Base-by-base conservation (phyloP, 2,797 vertebrate species). In the Parauchenoglanis punctatus region DNA sequence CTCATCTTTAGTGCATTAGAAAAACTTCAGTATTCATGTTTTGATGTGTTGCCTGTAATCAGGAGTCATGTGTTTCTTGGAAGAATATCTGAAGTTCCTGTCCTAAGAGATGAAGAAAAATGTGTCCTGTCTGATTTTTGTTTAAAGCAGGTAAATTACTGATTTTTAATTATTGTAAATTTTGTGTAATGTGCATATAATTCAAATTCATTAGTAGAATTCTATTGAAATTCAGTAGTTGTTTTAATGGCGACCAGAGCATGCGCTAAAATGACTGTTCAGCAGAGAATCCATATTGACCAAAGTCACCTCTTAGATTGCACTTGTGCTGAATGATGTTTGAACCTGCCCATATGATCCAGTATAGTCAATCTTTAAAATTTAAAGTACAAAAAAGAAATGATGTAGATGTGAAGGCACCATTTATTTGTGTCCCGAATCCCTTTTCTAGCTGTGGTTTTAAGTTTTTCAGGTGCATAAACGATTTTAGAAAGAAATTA, bases 101-200 rank as follows among this genome's bases (percentile, higher is more conserved):
- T 98, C 63, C 91, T 99, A 93, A 97, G 95, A 93, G 96, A 98
- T 86, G 96, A 98, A 92, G 99, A 99, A 92, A 98, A 95, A 88
- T 96, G 97, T 91, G 95, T 98, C 25, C 95, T 99, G 78, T 89
- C 92, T 85, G 96, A 98, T 83, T 96, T 98, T 87, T 96, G 94
- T 90, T 89, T 93, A 18, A 92, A 92, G 84, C 95, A 94, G 95
- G 99, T 99, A 91, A 86, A 95, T 92, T 8, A 31, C 80, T 65
- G 73, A 40, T 67, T 44, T 59, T 58, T 46, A 2, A 10, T 35
- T 15, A 15, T n/a, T 28, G 11, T 15, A 52, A 6, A 1, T 28
- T 2, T 56, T 56, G 18, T 28, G 54, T 78, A 54, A 0, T 76
- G 13, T 73, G 56, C 11, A 0, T 75, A 8, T 58, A 7, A 35